Evolutionary conservation across 2,888 invertebrate species (phyloP), one percentile per base, ranked within the genome.

Genomic region (Nemoura dubitans): DNA sequence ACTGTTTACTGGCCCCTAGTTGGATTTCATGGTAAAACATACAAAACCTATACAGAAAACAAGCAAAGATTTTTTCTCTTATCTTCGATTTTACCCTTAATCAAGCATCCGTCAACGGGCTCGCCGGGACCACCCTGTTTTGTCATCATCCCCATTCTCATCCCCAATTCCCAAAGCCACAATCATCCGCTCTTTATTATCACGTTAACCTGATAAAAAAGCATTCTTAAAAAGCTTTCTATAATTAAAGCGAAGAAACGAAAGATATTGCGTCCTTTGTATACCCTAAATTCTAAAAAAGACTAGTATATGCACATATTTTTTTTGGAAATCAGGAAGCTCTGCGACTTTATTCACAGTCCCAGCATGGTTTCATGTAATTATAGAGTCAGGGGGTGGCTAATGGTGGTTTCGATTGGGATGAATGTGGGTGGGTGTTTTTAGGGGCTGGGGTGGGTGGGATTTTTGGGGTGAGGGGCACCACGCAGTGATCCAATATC

Each of bases 151-250:
- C 82, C 82, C 82, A n/a, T 30, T n/a, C 36, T 30, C 10, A 27
- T 76, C 27, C 26, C 84, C 81, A 30, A n/a, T n/a, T n/a, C 81
- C 59, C 84, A 10, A 78, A 82, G 59, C 59, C 59, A 59, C 59
- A 59, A 59, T 59, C 59, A 59, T 59, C 30, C 84, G 30, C 84
- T 84, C 76, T 84, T 84, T 84, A 84, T 84, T 84, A 59, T 29
- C 84, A 84, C 76, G 29, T 84, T 84, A 84, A 84, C 84, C 81
- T 81, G 30, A 30, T 30, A 81, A 30, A 30, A n/a, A 28, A 76
- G 36, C 36, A 83, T 27, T 28, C 84, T 84, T 84, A 76, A 84
- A 76, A 84, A 59, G 27, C 43, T 59, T 59, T 76, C 59, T 76
- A 59, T 27, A 84, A 84, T 84, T 76, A 84, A 29, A 59, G 6